phyloP scores from a whole-genome alignment of 2,113 vertebrate genomes.

The Heteronetta atricapilla region DNA sequence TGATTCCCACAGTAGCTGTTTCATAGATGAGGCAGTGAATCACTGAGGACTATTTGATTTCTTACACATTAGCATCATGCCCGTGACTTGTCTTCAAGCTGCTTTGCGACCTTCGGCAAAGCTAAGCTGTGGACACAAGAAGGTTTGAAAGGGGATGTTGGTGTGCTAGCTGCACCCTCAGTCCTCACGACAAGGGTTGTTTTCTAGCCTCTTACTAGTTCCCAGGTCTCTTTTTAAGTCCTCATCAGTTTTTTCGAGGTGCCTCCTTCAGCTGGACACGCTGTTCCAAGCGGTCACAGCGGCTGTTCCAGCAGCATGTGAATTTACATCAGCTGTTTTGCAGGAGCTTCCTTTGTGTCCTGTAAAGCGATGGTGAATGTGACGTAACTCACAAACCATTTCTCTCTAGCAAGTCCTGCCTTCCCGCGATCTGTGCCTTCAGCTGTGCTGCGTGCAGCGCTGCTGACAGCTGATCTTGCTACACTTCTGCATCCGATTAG shows the following conservation, averaged over 20 bases:
- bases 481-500: not conserved
- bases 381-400: not conserved
- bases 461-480: not conserved
- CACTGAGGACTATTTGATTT: not conserved
- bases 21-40: not conserved
- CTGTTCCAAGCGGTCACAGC: not conserved
- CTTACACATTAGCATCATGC: rapidly evolving
- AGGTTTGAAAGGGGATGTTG: not conserved
- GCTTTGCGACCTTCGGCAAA: not conserved
- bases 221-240: not conserved
- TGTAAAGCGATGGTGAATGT: not conserved
- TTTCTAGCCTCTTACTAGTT: not conserved
- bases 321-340: not conserved
- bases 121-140: not conserved
- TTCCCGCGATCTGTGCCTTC: not conserved
- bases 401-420: not conserved
- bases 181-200: not conserved
- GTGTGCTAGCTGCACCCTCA: not conserved
- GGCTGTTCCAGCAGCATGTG: rapidly evolving
- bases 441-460: not conserved
- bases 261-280: not conserved
- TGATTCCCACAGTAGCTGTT: not conserved
- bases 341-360: not conserved
- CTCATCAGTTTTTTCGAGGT: not conserved
- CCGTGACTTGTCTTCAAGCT: not conserved